A percentile compares a stretch with the other conserved stretches of the same genome.
Evolutionary conservation across 2,113 vertebrate species (phyloP).

Genomic region (Paratilapia polleni): DNA sequence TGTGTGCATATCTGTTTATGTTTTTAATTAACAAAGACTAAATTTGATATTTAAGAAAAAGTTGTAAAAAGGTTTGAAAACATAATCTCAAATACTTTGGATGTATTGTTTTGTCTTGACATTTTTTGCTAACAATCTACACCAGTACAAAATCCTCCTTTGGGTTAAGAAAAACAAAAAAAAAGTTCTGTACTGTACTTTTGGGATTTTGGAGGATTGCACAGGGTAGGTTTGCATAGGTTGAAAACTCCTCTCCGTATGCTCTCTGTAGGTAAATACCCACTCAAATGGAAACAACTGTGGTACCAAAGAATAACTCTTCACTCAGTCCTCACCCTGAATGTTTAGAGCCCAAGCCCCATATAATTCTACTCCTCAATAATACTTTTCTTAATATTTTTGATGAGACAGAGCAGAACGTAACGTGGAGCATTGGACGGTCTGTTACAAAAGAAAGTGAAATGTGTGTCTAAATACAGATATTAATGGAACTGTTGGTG

Average conservation of each 20-base stretch:
- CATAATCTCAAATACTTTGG: too few relatives aligned
- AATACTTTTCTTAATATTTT: background rate
- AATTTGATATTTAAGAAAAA: too few relatives aligned
- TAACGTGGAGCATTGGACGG: background rate
- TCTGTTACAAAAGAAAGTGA: too few relatives aligned
- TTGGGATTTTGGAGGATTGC: too few relatives aligned
- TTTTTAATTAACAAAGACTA: background rate
- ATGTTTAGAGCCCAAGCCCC: background rate
- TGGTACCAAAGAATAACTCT: background rate
- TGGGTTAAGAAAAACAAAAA: background rate
- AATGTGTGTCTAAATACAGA: background rate
- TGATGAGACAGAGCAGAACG: background rate
- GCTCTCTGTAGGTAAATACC: background rate
- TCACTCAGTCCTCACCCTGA: background rate
- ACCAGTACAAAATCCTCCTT: background rate
- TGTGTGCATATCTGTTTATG: background rate
- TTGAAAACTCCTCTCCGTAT: background rate
- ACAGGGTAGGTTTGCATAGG: background rate
- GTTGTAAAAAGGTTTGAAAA: too few relatives aligned
- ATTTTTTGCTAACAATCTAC: background rate
- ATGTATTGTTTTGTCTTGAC: background rate
- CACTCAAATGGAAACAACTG: background rate
- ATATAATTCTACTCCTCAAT: background rate
- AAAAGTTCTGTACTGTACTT: too few relatives aligned
- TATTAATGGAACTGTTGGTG: background rate